These are phyloP conservation scores for Cyanoramphus novaezelandiae DNA, from an alignment of 2,113 vertebrate species.

Conservation along the genomic window DNA sequence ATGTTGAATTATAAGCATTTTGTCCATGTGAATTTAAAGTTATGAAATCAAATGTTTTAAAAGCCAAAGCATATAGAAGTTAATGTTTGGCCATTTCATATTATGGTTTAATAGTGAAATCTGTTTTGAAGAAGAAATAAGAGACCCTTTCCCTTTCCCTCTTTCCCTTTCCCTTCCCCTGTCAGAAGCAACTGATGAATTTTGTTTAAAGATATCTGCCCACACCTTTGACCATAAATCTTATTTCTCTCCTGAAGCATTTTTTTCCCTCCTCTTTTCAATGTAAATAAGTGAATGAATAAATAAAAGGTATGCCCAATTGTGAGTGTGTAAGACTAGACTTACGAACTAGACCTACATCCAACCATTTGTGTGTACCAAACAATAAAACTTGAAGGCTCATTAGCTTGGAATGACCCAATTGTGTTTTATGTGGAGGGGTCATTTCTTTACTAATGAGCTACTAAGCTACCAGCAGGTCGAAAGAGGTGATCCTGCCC, in stretches of 20 bases:
- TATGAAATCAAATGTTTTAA: background rate
- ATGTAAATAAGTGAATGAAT: background rate
- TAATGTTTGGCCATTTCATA: background rate
- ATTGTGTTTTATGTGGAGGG: slow-evolving; percentile 48
- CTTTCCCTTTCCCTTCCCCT: background rate
- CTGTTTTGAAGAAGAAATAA: background rate
- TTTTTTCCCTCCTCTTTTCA: background rate
- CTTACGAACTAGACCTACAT: background rate
- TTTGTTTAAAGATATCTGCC: background rate
- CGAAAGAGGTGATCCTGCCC: too few species aligned
- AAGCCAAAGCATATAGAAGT: background rate
- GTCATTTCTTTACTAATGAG: slow-evolving; percentile 72
- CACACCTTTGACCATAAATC: background rate
- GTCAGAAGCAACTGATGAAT: background rate
- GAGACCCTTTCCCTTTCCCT: too few species aligned
- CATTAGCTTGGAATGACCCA: slow-evolving; percentile 70
- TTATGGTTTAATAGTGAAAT: background rate
- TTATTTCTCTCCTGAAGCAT: background rate
- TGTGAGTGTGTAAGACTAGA: background rate
- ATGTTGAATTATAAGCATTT: background rate
- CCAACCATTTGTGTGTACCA: slow-evolving; percentile 3
- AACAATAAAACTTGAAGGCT: slow-evolving; percentile 59
- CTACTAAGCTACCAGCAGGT: background rate
- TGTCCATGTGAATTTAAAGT: background rate
- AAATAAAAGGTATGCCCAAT: background rate